These are phyloP conservation scores for Actias luna DNA, from an alignment of 2,888 invertebrate genomes.

Conservation along the genomic window DNA sequence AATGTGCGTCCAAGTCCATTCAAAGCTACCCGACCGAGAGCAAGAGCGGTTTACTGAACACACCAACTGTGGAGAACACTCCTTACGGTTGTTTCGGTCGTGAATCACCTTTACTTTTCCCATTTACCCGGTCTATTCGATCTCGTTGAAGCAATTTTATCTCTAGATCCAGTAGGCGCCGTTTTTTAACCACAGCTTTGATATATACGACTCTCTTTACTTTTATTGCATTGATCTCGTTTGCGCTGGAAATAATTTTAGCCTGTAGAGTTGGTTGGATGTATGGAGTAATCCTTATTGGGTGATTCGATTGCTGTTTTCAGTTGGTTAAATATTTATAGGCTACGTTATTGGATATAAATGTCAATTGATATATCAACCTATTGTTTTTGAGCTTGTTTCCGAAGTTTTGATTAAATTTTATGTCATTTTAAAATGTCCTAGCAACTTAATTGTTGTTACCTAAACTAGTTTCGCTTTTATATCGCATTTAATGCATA, in stretches of 20 bases:
- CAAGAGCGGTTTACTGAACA: slow-evolving; percentile 17
- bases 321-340: slow-evolving; percentile 2
- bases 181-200: slow-evolving; percentile 41
- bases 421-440: not conserved
- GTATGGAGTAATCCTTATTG: slow-evolving; percentile 3
- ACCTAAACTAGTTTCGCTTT: not conserved
- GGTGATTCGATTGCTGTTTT: not conserved
- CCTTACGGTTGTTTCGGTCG: slow-evolving; percentile 20
- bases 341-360: not conserved
- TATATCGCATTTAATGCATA: no score
- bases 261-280: not conserved
- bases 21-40: slow-evolving; percentile 18
- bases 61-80: slow-evolving; percentile 13
- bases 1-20: slow-evolving; percentile 19
- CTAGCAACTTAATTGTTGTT: not conserved
- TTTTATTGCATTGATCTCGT: slow-evolving; percentile 19
- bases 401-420: not conserved
- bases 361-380: not conserved
- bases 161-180: slow-evolving; percentile 34
- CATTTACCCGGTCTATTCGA: slow-evolving; percentile 35
- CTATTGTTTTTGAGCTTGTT: not conserved
- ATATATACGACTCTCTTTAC: slow-evolving; percentile 25
- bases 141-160: slow-evolving; percentile 40
- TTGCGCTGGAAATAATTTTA: slow-evolving; percentile 12
- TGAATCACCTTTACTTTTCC: slow-evolving; percentile 38